A percentile compares a stretch with the other conserved stretches of the same genome.
These are phyloP conservation scores for Anisognathus igniventris DNA, from an alignment of 2,797 vertebrate species.

Conservation along the genomic window DNA sequence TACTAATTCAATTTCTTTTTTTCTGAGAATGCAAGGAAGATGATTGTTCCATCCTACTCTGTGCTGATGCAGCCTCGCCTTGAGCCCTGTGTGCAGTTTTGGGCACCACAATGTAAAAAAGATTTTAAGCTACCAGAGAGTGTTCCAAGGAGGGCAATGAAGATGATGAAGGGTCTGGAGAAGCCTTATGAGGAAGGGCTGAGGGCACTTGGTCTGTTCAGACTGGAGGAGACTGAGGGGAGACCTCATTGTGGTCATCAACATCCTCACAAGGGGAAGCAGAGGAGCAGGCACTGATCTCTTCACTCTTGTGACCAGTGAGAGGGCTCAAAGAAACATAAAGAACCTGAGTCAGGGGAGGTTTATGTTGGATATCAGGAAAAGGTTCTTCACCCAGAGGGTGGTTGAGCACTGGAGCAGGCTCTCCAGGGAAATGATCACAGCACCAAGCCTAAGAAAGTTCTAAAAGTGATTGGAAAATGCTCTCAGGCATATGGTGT, in stretches of 20 bases:
- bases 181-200: not conserved
- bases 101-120: not conserved
- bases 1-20: not conserved
- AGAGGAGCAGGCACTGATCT: not conserved
- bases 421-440: not conserved
- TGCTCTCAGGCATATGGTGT: not conserved
- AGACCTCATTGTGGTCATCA: not conserved
- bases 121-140: not conserved
- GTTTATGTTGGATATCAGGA: not conserved
- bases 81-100: not conserved
- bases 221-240: not conserved
- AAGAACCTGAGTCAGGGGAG: not conserved
- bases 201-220: not conserved
- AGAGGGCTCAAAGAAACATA: fast-evolving
- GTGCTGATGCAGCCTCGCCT: fast-evolving
- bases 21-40: not conserved
- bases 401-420: not conserved
- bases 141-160: not conserved
- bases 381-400: not conserved
- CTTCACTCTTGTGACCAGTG: not conserved
- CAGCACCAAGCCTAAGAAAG: not conserved
- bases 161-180: not conserved
- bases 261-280: not conserved
- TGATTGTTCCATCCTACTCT: no score
- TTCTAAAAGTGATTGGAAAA: not conserved